These are phyloP conservation scores for Drosophila malerkotliana DNA, from an alignment of 1,140 invertebrate species.

Conservation along the genomic window DNA sequence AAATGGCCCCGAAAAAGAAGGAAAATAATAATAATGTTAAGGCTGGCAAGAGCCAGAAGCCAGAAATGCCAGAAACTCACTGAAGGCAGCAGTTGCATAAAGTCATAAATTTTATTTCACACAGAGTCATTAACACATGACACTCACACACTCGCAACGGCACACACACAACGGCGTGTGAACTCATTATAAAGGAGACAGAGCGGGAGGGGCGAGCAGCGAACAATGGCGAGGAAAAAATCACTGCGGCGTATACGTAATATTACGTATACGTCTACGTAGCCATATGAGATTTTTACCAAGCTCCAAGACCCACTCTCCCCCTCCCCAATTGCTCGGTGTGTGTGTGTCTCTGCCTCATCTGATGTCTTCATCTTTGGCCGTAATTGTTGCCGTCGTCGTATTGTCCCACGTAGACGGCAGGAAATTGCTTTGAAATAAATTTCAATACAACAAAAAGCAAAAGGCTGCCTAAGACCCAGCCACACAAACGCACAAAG, in stretches of 20 bases:
- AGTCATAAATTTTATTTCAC: conserved; percentile 82
- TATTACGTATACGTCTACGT: conserved; percentile 29
- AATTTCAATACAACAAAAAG: conserved; percentile 81
- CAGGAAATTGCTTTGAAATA: conserved; percentile 82
- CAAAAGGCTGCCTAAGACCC: conserved; percentile 60
- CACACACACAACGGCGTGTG: conserved; percentile 59
- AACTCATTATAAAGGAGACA: conserved; percentile 74
- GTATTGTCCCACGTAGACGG: conserved; percentile 70
- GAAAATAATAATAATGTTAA: conserved; percentile 60
- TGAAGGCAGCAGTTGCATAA: conserved; percentile 74
- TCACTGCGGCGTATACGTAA: conserved; percentile 78
- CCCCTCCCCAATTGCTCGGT: conserved; percentile 4
- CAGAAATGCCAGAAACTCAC: conserved; percentile 24
- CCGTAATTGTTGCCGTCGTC: conserved; percentile 73
- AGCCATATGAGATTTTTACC: conserved; percentile 60
- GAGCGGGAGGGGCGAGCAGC: conserved; percentile 9
- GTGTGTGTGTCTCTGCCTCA: conserved; percentile 36
- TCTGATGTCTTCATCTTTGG: conserved; percentile 80
- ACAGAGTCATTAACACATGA: conserved; percentile 82
- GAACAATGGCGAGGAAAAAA: conserved; percentile 33
- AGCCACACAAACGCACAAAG: conserved; percentile 24
- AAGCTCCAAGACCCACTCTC: conserved; percentile 8
- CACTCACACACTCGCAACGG: conserved; percentile 53
- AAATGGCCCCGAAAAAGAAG: conserved; percentile 53
- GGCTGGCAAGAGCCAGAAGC: conserved; percentile 30